A percentile compares a stretch with the other conserved stretches of the same genome.
Conservation (phyloP, 2,113 vertebrate genomes). For the Dipodomys stephensi region DNA sequence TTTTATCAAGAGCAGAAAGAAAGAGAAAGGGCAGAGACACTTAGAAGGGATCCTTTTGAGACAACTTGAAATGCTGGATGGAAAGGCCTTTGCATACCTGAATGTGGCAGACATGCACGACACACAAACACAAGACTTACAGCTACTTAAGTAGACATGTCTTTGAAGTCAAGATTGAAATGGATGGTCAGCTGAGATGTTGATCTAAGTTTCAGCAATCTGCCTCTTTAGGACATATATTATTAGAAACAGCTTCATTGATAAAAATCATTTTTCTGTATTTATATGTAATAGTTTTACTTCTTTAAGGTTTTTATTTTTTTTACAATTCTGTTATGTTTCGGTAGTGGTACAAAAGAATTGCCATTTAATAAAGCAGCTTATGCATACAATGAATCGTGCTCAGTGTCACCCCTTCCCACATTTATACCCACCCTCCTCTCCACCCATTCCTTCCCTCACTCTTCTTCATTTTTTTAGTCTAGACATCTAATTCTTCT, state of each 20-base stretch:
- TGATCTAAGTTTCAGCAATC: background rate
- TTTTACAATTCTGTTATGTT: too few relatives aligned
- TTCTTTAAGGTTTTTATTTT: background rate
- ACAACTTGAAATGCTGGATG: conserved; percentile 1
- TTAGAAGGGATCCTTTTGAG: background rate
- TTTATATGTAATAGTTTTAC: background rate
- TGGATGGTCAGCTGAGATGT: background rate
- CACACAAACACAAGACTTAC: background rate
- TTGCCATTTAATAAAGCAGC: too few relatives aligned
- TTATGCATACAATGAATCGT: too few relatives aligned
- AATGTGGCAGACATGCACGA: background rate
- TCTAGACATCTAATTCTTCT: too few relatives aligned
- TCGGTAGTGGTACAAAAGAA: too few relatives aligned
- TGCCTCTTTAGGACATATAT: background rate
- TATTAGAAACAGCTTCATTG: background rate
- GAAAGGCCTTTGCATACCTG: background rate
- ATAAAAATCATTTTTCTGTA: background rate
- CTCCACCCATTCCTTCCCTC: too few relatives aligned
- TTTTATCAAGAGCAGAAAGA: conserved; percentile 6
- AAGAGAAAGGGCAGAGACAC: background rate
- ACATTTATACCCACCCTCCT: too few relatives aligned
- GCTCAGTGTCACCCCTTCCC: too few relatives aligned
- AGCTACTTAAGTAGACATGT: background rate
- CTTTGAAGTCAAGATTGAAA: background rate
- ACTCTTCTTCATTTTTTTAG: too few relatives aligned